Base-by-base conservation (phyloP, 2,888 invertebrate genomes). In the Nezara viridula region DNA sequence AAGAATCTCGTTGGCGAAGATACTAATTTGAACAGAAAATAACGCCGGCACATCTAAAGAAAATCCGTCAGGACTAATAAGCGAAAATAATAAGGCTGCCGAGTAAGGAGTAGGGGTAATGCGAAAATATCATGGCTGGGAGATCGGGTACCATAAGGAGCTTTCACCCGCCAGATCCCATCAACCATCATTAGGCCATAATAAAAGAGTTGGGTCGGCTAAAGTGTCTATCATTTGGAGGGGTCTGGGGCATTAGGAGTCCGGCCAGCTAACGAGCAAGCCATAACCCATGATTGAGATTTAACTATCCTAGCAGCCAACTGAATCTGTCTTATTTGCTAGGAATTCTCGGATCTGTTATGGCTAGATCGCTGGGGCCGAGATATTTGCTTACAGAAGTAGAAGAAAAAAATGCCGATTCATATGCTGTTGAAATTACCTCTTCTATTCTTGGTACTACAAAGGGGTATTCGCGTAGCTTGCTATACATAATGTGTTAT, bases 191-290 rank as follows among this genome's bases (percentile, higher is more conserved):
- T 81, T 81, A 81, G 81, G 44, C n/a, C 44, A 16, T 81, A 81
- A 81, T 81, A 47, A 47, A 81, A 81, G 81, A 81, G 44, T n/a
- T n/a, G 14, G 44, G 44, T 4, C 44, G 44, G 44, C 81, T 81
- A 81, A 81, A 81, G 81, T 86, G 86, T 52, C 87, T 88, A 88
- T 86, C 89, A 60, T 55, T 24, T 32, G 50, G 32, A 40, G 10
- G 44, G 12, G 60, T 32, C 73, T 37, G 24, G 19, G 37, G 73
- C 73, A 37, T 77, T 77, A 77, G 77, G 81, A 27, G n/a, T 66
- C 21, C 16, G 44, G 37, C 32, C 60, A 52, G 85, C 85, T 88
- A 89, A 89, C 85, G 86, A 85, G 87, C 81, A 52, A 52, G 88
- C 47, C 27, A 50, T 32, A 49, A 47, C 21, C 7, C 4, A 44